Conservation (phyloP, 2,113 vertebrate genomes). For the Patagioenas fasciata region DNA sequence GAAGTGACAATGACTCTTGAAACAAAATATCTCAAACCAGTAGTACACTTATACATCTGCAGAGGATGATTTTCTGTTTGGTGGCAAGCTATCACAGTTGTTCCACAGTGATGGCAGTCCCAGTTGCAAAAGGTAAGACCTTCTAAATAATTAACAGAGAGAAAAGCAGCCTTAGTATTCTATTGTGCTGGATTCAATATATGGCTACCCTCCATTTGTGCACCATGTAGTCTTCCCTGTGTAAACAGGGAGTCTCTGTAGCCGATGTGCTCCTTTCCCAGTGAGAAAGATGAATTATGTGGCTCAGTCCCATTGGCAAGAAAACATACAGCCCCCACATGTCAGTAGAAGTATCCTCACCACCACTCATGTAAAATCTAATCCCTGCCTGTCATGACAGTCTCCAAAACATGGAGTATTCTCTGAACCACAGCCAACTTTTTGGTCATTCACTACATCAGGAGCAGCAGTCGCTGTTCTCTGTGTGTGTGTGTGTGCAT, state of each 20-base stretch:
- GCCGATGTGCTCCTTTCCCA: neutral
- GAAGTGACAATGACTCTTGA: neutral
- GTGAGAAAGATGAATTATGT: constrained; percentile 46
- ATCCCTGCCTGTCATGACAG: constrained; percentile 54
- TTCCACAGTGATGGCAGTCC: neutral
- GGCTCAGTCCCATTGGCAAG: constrained; percentile 35
- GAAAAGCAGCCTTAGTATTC: neutral
- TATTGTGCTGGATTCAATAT: neutral
- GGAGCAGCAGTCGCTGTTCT: neutral
- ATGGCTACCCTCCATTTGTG: neutral
- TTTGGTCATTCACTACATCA: neutral
- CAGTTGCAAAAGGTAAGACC: neutral
- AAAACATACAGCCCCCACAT: constrained; percentile 30
- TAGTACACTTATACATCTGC: neutral
- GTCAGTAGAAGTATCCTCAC: constrained; percentile 49
- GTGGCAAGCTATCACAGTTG: neutral
- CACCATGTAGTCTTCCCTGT: neutral
- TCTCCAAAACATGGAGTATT: constrained; percentile 50
- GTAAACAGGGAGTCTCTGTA: neutral
- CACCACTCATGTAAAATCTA: constrained; percentile 62
- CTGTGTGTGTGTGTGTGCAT: neutral
- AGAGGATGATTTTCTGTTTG: neutral
- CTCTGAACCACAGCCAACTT: constrained; percentile 38
- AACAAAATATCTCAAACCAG: neutral
- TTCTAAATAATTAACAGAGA: neutral